phyloP scores from a whole-genome alignment of 2,888 invertebrate species.

The Kuschelorhynchus macadamiae region DNA sequence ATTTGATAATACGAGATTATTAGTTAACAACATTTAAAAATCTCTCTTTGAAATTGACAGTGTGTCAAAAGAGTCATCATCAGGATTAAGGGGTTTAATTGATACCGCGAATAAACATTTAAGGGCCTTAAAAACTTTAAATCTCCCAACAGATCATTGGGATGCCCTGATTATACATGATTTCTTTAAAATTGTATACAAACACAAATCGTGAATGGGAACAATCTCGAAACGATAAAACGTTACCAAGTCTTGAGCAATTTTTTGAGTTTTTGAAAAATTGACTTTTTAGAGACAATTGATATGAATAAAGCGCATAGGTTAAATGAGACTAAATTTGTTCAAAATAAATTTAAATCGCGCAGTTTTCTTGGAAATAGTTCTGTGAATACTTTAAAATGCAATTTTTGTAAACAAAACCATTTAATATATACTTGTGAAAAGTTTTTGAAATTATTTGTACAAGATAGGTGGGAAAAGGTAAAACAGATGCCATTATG shows the following conservation, averaged over 20 bases:
- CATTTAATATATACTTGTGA: conserved; percentile 10
- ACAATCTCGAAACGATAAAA: conserved; percentile 6
- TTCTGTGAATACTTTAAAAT: conserved; percentile 3
- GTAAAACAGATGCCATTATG: neutral
- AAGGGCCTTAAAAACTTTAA: conserved; percentile 1
- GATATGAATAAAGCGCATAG: neutral
- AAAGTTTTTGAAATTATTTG: too few relatives aligned
- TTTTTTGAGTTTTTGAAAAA: conserved; percentile 15
- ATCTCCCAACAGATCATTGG: conserved; percentile 1
- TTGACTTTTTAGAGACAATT: conserved; percentile 10
- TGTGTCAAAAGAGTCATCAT: neutral
- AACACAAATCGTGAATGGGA: conserved; percentile 3
- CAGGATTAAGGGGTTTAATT: neutral
- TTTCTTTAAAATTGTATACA: neutral
- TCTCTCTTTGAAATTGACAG: neutral
- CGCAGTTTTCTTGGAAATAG: conserved; percentile 3
- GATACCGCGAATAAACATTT: conserved; percentile 2
- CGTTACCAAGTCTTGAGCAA: conserved; percentile 4
- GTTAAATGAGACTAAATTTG: neutral
- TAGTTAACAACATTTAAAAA: neutral
- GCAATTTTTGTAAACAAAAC: too few relatives aligned
- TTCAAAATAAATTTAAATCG: neutral
- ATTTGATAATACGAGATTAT: neutral
- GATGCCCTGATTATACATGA: neutral
- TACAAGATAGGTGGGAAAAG: conserved; percentile 4